Conservation (phyloP, 2,113 vertebrate genomes). For the Pavo muticus region DNA sequence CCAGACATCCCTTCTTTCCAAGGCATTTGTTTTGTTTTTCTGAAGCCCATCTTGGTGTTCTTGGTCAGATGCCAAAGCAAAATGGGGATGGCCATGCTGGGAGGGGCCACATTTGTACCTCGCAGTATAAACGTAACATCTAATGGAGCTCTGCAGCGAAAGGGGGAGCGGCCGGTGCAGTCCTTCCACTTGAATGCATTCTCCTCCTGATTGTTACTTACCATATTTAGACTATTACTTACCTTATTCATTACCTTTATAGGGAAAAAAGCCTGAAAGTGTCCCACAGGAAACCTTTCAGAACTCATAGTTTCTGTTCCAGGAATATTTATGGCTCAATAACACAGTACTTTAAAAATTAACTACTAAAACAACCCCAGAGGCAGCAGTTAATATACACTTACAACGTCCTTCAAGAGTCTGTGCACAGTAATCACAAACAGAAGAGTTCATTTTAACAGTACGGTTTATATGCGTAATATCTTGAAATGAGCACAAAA, state of each 20-base stretch:
- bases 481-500: not conserved
- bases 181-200: not conserved
- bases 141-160: not conserved
- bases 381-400: not conserved
- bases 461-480: not conserved
- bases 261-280: not conserved
- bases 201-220: not conserved
- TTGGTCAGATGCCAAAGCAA: not conserved
- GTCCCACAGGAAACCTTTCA: not conserved
- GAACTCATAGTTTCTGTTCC: not conserved
- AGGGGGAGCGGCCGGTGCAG: not conserved
- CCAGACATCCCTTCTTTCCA: not conserved
- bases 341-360: slow-evolving; percentile 3
- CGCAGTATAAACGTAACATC: not conserved
- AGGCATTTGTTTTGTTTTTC: not conserved
- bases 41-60: not conserved
- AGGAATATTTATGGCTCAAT: not conserved
- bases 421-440: not conserved
- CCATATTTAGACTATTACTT: not conserved
- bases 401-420: slow-evolving; percentile 1
- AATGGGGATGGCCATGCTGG: not conserved
- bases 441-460: not conserved
- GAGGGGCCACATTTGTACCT: not conserved
- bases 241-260: slow-evolving; percentile 23
- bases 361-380: not conserved